Base-by-base conservation (phyloP, 2,113 vertebrate species). In the Tragelaphus buxtoni region DNA sequence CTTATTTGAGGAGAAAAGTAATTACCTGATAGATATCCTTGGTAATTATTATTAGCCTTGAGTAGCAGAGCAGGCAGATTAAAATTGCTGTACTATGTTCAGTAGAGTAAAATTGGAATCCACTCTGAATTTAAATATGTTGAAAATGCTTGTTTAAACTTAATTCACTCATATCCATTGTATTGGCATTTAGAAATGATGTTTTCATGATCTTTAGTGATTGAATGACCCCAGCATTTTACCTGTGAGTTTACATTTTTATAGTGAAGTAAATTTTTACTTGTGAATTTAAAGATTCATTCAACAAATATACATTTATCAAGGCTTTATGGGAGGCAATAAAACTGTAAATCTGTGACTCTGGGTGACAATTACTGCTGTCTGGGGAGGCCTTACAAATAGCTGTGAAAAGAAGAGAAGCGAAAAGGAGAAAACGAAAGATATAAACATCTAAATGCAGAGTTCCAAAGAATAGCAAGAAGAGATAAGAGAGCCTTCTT, bases 1-100 rank as follows among this genome's bases (percentile, higher is more conserved):
- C n/a, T 89, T 92, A 45, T 53, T 94, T 24, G 26, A 86, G 35
- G 45, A 89, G 79, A 89, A 96, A 91, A 87, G 86, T 24, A 92
- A 80, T 84, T 74, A 22, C 16, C 47, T 6, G 94, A 3, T 51
- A 49, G 58, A 45, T 84, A 30, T 32, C 30, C 51, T 88, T 69
- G 42, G 26, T 55, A 26, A 45, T 77, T 92, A 49, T 93, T 95
- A 84, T 5, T 5, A 35, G 32, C 72, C 24, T 89, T 56, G 18
- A 72, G 30, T 56, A 74, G 53, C 74, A 93, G 72, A 87, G 65
- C 28, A 91, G 32, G 58, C 65, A 90, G 51, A 86, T 86, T 97
- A 47, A 82, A 39, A 87, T 74, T 94, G 88, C 61, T 89, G 0
- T 91, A 51, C 32, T 87, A 69, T 7, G 39, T 35, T 30, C 16